phyloP scores from a whole-genome alignment of 2,888 invertebrate genomes.

The Cheilosia vernalis region DNA sequence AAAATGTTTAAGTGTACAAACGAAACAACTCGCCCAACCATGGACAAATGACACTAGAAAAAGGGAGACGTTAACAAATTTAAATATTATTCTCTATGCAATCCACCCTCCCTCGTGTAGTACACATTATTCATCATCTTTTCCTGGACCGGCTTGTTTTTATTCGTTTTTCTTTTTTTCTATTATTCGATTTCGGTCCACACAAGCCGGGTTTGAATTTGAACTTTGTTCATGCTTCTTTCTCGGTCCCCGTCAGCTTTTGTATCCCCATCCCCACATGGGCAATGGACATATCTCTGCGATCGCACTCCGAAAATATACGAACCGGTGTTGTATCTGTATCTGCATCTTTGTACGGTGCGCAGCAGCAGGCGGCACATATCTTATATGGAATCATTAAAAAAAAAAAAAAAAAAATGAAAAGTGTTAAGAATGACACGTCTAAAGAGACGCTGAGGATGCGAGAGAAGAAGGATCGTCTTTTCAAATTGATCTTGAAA shows the following conservation, averaged over 20 bases:
- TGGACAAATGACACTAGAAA: conserved; percentile 57
- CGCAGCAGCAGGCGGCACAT: conserved; percentile 52
- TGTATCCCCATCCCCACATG: neutral
- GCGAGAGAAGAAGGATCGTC: conserved; percentile 73
- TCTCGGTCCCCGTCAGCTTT: neutral
- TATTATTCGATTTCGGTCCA: conserved; percentile 63
- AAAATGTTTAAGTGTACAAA: conserved; percentile 39
- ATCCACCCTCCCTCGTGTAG: neutral
- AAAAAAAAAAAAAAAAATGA: conserved; percentile 53
- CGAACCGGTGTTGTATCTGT: conserved; percentile 50
- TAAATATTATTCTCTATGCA: conserved; percentile 41
- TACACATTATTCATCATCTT: conserved; percentile 53
- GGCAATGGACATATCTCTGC: conserved; percentile 37
- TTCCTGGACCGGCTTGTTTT: neutral
- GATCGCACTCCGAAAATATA: conserved; percentile 37
- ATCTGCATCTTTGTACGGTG: conserved; percentile 48
- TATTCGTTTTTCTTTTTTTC: conserved; percentile 33
- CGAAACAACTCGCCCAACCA: conserved; percentile 41
- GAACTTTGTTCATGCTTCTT: conserved; percentile 35
- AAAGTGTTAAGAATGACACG: conserved; percentile 76
- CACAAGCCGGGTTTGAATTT: conserved; percentile 34
- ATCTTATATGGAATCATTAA: conserved; percentile 62
- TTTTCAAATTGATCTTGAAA: conserved; percentile 74
- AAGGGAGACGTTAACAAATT: conserved; percentile 72
- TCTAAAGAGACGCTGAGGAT: conserved; percentile 71